Conservation (phyloP, 1,140 invertebrate species). For the Papilio helenus region DNA sequence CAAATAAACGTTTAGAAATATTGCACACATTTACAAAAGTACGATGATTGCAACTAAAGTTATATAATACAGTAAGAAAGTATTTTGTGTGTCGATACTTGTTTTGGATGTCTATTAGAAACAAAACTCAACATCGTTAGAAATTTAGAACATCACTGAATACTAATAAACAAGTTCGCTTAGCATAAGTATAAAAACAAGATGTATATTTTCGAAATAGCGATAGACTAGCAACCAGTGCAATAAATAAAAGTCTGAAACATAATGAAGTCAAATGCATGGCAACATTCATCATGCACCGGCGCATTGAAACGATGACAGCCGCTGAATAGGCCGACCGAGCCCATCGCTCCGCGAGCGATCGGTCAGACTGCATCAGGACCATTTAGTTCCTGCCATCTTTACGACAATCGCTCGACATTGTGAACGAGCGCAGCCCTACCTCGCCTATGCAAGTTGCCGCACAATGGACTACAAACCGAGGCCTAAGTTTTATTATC, state of each 20-base stretch:
- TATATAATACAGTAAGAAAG: not conserved
- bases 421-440: conserved; percentile 55
- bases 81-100: not conserved
- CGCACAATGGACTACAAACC: conserved; percentile 63
- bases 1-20: conserved; percentile 6
- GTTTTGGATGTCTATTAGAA: not conserved
- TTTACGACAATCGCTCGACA: conserved; percentile 66
- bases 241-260: conserved; percentile 56
- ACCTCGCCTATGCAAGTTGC: conserved; percentile 46
- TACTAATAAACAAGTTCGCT: not conserved
- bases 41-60: conserved; percentile 1
- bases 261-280: conserved; percentile 61
- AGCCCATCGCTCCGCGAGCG: conserved; percentile 58
- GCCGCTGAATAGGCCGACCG: conserved; percentile 55
- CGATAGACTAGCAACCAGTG: not conserved
- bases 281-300: conserved; percentile 62
- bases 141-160: conserved; percentile 11
- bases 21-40: not conserved
- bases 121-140: not conserved
- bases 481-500: conserved; percentile 59
- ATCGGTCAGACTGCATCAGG: conserved; percentile 64
- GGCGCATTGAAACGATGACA: conserved; percentile 61
- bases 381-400: conserved; percentile 73
- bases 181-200: not conserved
- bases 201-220: conserved; percentile 2